Evolutionary conservation across 1,140 invertebrate species (phyloP), one percentile per base, ranked within the genome.

Genomic region (Drosophila sulfurigaster): DNA sequence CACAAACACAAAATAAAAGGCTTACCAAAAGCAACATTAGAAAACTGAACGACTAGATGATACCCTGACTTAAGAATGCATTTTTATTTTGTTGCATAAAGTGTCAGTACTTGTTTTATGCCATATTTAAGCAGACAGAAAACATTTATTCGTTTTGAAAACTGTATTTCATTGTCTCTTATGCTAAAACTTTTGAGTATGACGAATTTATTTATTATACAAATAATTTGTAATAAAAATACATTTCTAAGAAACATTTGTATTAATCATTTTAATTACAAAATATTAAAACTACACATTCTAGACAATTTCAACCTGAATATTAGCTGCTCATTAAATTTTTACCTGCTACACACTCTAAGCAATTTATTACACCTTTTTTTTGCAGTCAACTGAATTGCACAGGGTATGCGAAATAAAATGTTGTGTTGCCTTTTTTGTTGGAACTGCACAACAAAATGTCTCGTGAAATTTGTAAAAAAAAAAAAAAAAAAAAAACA

Each of bases 401-500:
- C n/a, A 52, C 49, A 52, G 49, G 49, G 49, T 52, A 52, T 28
- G 2, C 32, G 38, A 35, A 43, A 32, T 32, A 49, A 15, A 52
- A 58, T 16, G 35, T 54, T 35, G 8, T 30, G 15, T 38, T 58
- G 62, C 5, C 51, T 54, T 66, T 65, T 48, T 56, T 16, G 52
- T 20, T 49, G 13, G 38, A 52, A 56, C n/a, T 11, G 16, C 11
- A 25, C 20, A 20, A 58, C 41, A 32, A 65, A 64, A 65, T 65
- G 69, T 65, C 52, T 65, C 20, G 35, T 52, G 48, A 45, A 38
- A 54, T 52, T 11, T 52, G 13, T 58, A 54, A 56, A 59, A 60
- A 68, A 59, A 38, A 54, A 52, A 66, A 73, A 54, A 56, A 59
- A 60, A 68, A 59, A 38, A 54, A 52, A 66, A 73, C 58, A 73